Conservation (phyloP, 2,113 vertebrate genomes). For the Struthidea cinerea region DNA sequence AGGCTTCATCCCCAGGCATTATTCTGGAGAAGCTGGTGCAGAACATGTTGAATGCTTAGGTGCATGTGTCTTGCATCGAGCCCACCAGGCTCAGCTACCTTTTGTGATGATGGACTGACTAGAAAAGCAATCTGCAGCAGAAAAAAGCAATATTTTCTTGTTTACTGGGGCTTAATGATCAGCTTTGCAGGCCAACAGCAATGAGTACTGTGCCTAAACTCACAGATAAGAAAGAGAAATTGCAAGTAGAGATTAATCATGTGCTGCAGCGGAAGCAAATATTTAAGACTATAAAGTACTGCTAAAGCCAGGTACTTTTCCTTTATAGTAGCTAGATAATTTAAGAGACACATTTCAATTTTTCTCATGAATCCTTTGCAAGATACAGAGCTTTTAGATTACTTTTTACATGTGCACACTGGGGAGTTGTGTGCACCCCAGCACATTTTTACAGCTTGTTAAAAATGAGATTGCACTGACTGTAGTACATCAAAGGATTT, state of each 20-base stretch:
- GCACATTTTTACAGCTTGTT: background rate
- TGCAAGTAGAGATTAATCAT: background rate
- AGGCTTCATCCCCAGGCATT: background rate
- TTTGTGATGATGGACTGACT: background rate
- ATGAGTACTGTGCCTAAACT: background rate
- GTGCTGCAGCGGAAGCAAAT: background rate
- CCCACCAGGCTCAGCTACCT: background rate
- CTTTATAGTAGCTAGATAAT: background rate
- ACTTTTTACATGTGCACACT: background rate
- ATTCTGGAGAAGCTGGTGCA: background rate
- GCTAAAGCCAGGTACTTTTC: background rate
- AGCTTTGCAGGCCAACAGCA: background rate
- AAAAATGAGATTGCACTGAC: background rate
- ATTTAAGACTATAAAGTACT: background rate
- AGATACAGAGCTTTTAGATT: background rate
- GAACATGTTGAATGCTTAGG: background rate
- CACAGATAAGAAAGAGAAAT: background rate
- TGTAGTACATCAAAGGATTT: background rate
- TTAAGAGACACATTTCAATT: background rate
- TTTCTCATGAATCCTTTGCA: background rate
- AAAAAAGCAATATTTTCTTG: background rate
- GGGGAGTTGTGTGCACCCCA: too few species aligned
- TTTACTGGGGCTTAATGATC: background rate
- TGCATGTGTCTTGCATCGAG: rapidly evolving
- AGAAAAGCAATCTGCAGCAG: background rate